Evolutionary conservation across 2,797 vertebrate species (phyloP).

Genomic region (Champsocephalus gunnari): DNA sequence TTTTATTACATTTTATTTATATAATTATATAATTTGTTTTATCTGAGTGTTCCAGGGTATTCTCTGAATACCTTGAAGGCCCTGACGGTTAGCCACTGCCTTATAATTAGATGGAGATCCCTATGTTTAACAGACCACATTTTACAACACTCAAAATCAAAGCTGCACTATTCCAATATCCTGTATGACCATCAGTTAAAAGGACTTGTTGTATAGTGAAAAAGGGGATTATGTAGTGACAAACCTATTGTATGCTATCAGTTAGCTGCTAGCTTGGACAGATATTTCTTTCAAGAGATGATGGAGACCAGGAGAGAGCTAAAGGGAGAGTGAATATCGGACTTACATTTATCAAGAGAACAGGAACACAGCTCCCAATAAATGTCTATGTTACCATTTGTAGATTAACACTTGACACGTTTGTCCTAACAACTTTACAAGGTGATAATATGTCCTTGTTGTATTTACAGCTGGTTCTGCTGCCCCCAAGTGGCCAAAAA

Average conservation of each 20-base stretch:
- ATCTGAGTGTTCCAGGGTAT: too few species aligned
- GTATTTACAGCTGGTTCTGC: slow-evolving; percentile 1
- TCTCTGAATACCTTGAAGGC: too few species aligned
- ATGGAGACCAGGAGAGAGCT: background rate
- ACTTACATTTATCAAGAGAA: background rate
- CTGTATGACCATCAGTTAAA: background rate
- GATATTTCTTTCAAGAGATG: background rate
- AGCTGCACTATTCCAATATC: background rate
- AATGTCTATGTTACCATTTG: background rate
- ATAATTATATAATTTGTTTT: too few species aligned
- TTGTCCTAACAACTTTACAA: background rate
- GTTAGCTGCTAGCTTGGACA: background rate
- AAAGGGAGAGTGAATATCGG: background rate
- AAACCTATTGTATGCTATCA: background rate
- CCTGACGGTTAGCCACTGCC: too few species aligned
- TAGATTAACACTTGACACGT: background rate
- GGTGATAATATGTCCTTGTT: background rate
- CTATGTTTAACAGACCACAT: background rate
- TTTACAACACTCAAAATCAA: background rate
- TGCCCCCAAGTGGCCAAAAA: background rate
- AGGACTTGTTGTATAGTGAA: background rate
- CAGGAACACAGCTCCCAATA: background rate
- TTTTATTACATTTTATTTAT: too few species aligned
- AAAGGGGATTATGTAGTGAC: background rate
- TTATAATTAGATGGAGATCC: background rate